Conservation (phyloP, 2,888 invertebrate species). For the Alitta virens region DNA sequence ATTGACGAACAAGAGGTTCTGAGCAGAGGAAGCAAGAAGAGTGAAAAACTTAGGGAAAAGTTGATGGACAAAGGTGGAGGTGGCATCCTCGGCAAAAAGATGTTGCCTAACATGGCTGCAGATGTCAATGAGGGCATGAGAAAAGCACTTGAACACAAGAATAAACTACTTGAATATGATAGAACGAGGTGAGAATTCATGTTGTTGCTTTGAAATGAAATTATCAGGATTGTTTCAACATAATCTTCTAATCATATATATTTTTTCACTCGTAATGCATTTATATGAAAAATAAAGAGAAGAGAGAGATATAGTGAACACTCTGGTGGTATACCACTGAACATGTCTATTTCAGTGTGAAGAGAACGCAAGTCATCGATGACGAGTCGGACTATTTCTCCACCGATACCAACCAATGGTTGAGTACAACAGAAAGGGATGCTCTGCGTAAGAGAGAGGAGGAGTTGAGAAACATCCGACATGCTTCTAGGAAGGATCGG, state of each 20-base stretch:
- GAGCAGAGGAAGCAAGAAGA: constrained; percentile 68
- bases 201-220: too few species aligned
- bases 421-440: constrained; percentile 70
- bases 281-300: too few species aligned
- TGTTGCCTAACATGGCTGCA: not conserved
- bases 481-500: constrained; percentile 67
- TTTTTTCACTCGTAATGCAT: too few species aligned
- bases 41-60: constrained; percentile 66
- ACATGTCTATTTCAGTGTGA: constrained; percentile 66
- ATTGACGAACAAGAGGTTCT: constrained; percentile 70
- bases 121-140: constrained; percentile 62
- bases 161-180: constrained; percentile 81
- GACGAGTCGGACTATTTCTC: constrained; percentile 90
- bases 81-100: constrained; percentile 7
- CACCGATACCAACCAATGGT: constrained; percentile 76
- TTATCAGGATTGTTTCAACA: too few species aligned
- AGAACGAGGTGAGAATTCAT: constrained; percentile 66
- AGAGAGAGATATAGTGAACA: too few species aligned
- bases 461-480: constrained; percentile 68
- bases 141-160: constrained; percentile 74
- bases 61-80: constrained; percentile 60
- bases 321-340: too few species aligned
- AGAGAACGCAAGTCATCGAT: constrained; percentile 77
- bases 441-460: constrained; percentile 69
- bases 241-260: too few species aligned